Evolutionary conservation across 2,797 vertebrate species (phyloP), one percentile per base, ranked within the genome.

Genomic region (Pseudomugil gertrudae): DNA sequence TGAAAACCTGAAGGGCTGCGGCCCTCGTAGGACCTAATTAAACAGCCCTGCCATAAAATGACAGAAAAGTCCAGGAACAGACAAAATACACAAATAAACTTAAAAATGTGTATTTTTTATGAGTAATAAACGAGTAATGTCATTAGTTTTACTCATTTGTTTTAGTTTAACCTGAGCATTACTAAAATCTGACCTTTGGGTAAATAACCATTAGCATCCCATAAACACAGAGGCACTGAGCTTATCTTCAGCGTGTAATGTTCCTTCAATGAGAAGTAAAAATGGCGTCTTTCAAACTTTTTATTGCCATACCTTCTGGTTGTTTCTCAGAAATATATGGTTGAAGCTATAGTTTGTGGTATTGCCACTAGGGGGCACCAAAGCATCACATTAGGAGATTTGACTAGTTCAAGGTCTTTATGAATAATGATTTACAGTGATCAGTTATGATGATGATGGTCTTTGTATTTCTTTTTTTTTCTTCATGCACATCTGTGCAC

Each of bases 291-390:
- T 29, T 64, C 21, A 45, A 43, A 7, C 13, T 32, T 40, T 58
- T 27, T 13, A 55, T 21, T 26, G n/a, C 26, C 29, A 52, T 4
- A 13, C 23, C 47, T 29, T 19, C 29, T 15, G 23, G 13, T 40
- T 40, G 14, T 36, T 61, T 60, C 36, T 48, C 19, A 4, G 17
- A 23, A 57, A 63, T 56, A n/a, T 0, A 43, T 63, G 17, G 4
- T 9, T 27, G 4, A n/a, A 19, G 19, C 8, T 29, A 11, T 17
- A 13, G 1, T 19, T 56, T 38, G 17, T 32, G 3, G 26, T 57
- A 3, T 5, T 8, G 4, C 63, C 76, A 79, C 38, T 65, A 50
- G 76, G 45, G 24, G 70, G 76, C 45, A 29, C 26, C 51, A 77
- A 29, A 57, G 69, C 2, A 26, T 40, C 58, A 72, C 21, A 10